These are phyloP conservation scores for Sandelia bainsii DNA, from an alignment of 2,797 vertebrate species.

Conservation along the genomic window DNA sequence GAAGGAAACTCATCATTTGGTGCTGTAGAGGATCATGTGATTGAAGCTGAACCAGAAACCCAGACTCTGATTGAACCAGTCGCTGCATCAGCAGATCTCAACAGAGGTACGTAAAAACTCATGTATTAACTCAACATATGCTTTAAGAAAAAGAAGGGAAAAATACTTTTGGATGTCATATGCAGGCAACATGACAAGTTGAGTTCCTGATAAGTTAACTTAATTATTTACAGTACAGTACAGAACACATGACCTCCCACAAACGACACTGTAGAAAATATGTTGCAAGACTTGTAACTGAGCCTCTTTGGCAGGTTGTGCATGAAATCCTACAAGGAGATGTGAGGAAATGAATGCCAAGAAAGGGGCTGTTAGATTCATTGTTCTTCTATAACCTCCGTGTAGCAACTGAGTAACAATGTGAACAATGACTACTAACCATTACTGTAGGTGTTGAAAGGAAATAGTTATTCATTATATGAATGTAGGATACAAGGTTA, in stretches of 20 bases:
- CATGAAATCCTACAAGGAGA: not conserved
- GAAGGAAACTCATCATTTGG: constrained; percentile 72
- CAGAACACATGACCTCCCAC: not conserved
- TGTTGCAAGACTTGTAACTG: not conserved
- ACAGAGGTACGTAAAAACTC: constrained; percentile 76
- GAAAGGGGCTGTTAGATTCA: not conserved
- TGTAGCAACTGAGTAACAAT: not conserved
- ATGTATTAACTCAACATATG: not conserved
- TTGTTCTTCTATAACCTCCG: not conserved
- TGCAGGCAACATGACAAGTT: constrained; percentile 1
- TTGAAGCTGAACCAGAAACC: constrained; percentile 72
- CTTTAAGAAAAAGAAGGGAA: not conserved
- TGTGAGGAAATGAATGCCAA: not conserved
- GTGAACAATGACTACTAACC: not conserved
- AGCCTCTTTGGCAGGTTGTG: not conserved
- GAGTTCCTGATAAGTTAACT: not conserved
- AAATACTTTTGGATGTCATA: not conserved
- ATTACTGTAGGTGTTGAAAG: not conserved
- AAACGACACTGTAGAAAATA: not conserved
- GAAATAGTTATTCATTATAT: not conserved
- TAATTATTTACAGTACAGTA: not conserved
- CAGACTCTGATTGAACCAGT: constrained; percentile 56
- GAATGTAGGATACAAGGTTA: not conserved
- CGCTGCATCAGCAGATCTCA: constrained; percentile 57
- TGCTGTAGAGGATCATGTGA: constrained; percentile 64